Percentiles rank a stretch among this genome's conserved stretches.
Evolutionary conservation across 2,113 vertebrate genomes (phyloP).

Genomic region (Xerus inauris): DNA sequence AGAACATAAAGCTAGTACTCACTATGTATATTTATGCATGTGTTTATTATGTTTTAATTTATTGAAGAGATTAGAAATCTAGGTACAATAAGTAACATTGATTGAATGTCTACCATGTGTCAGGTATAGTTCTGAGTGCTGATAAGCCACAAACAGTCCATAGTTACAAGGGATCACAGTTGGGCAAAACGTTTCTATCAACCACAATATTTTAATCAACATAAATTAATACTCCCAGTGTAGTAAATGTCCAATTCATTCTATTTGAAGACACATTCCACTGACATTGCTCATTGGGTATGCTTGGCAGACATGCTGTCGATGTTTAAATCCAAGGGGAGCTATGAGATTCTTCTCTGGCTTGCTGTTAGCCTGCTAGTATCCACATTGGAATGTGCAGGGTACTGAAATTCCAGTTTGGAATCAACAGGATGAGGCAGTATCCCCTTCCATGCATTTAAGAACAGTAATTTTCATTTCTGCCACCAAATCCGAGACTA

Average conservation of each 20-base stretch:
- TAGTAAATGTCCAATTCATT: not conserved
- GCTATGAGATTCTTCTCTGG: not conserved
- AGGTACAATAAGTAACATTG: not conserved
- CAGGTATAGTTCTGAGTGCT: not conserved
- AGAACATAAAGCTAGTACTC: not conserved
- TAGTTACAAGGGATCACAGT: not conserved
- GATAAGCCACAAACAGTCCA: not conserved
- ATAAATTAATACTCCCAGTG: not conserved
- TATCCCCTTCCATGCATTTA: not conserved
- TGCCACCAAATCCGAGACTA: not conserved
- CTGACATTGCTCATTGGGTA: not conserved
- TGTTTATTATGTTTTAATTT: not conserved
- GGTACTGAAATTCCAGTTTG: not conserved
- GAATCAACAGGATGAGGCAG: not conserved
- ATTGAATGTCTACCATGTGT: not conserved
- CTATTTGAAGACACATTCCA: not conserved
- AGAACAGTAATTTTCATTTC: not conserved
- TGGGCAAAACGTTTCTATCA: not conserved
- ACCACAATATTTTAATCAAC: not conserved
- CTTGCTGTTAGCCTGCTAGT: not conserved
- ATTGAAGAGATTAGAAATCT: not conserved
- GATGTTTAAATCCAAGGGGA: not conserved
- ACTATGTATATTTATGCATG: not conserved
- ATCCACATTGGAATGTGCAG: not conserved
- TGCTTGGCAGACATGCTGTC: not conserved